Percentiles rank a stretch among this genome's conserved stretches.
Evolutionary conservation across 1,140 invertebrate genomes (phyloP).

Genomic region (Pseudomyrmex flavicornis): DNA sequence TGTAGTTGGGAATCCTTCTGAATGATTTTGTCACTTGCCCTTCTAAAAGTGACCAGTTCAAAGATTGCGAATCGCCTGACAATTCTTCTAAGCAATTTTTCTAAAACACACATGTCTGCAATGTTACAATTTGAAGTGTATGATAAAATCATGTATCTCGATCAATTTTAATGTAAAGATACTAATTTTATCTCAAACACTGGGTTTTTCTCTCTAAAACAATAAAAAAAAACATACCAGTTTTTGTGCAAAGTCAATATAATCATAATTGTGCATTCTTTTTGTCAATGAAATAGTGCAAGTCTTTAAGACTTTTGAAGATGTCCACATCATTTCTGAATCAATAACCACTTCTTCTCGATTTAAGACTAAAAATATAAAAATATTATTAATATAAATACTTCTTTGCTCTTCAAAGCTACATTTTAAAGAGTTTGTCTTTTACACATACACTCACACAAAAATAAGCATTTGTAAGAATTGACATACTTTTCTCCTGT

Average conservation of each 20-base stretch:
- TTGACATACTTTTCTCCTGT: constrained; percentile 73
- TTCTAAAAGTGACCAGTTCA: constrained; percentile 73
- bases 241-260: constrained; percentile 76
- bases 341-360: constrained; percentile 80
- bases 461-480: neutral
- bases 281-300: constrained; percentile 75
- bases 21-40: constrained; percentile 62
- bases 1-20: constrained; percentile 65
- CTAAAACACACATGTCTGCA: constrained; percentile 41
- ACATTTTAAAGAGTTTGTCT: no score
- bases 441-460: neutral
- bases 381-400: constrained; percentile 27
- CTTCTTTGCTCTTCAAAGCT: constrained; percentile 11
- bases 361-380: constrained; percentile 68
- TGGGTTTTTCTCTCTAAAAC: neutral
- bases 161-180: constrained; percentile 4
- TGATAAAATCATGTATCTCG: constrained; percentile 1
- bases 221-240: constrained; percentile 71
- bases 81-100: constrained; percentile 48
- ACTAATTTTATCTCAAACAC: neutral
- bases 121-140: neutral
- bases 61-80: constrained; percentile 46
- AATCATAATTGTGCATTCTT: constrained; percentile 74
- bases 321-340: constrained; percentile 79
- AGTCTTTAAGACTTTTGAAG: constrained; percentile 78